Percentiles rank a stretch among this genome's conserved stretches.
Conservation (phyloP, 1,140 invertebrate species). For the Steinernema feltiae region DNA sequence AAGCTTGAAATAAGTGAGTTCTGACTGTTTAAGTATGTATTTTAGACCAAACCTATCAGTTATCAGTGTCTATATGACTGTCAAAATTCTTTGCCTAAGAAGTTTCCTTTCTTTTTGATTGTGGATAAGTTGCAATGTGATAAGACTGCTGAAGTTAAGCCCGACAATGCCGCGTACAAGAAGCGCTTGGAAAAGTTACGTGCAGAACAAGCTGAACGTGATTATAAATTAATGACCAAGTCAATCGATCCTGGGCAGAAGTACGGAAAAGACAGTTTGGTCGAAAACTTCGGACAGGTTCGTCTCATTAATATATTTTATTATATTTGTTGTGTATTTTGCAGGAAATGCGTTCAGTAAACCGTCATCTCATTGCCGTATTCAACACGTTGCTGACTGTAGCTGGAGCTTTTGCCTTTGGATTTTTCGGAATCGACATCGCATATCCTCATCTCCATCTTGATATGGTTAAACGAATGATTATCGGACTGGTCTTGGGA, state of each 20-base stretch:
- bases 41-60: neutral
- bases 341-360: slow-evolving; percentile 58
- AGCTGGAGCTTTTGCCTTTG: slow-evolving; percentile 61
- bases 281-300: slow-evolving; percentile 41
- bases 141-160: neutral
- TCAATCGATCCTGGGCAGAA: slow-evolving; percentile 42
- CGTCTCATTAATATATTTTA: slow-evolving; percentile 18
- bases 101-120: neutral
- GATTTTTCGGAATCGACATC: slow-evolving; percentile 52
- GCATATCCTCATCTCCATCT: slow-evolving; percentile 48
- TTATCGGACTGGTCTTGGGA: slow-evolving; percentile 58
- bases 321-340: slow-evolving; percentile 26
- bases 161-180: neutral
- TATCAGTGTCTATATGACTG: neutral
- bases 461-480: slow-evolving; percentile 58
- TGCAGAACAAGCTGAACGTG: slow-evolving; percentile 38
- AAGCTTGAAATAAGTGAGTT: too few relatives aligned
- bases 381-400: slow-evolving; percentile 62
- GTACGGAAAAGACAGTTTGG: slow-evolving; percentile 34
- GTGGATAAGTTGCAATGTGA: neutral
- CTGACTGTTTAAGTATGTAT: too few relatives aligned
- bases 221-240: slow-evolving; percentile 45
- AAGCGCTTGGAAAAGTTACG: slow-evolving; percentile 25
- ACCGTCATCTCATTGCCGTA: slow-evolving; percentile 60
- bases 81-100: neutral